These are phyloP conservation scores for Falco punctatus DNA, from an alignment of 2,113 vertebrate species.

Conservation along the genomic window DNA sequence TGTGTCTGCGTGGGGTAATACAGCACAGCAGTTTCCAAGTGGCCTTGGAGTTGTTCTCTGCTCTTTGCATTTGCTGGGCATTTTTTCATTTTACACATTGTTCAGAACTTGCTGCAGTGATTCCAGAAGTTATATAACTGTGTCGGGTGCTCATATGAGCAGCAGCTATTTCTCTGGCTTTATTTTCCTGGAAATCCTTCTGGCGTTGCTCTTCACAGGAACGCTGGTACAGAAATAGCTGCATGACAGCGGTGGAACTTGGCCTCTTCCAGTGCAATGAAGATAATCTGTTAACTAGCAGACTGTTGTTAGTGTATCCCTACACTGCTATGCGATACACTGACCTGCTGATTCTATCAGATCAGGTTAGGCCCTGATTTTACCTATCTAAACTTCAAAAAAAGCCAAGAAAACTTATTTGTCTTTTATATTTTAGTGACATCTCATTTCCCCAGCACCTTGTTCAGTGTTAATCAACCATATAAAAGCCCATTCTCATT, in stretches of 20 bases:
- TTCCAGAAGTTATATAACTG: slow-evolving; percentile 17
- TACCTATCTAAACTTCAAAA: background rate
- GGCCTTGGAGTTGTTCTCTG: background rate
- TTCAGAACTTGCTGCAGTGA: background rate
- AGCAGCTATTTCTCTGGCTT: background rate
- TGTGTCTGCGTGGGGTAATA: fast-evolving
- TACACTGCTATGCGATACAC: background rate
- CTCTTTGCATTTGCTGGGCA: background rate
- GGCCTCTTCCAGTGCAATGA: background rate
- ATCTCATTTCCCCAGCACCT: background rate
- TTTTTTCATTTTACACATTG: slow-evolving; percentile 1
- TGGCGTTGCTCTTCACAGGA: background rate
- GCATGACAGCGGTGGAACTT: background rate
- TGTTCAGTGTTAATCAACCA: background rate
- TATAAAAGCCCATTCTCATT: slow-evolving; percentile 8
- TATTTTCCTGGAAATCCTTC: slow-evolving; percentile 19
- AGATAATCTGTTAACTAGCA: background rate
- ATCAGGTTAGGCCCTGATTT: background rate
- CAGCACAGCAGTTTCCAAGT: slow-evolving; percentile 3
- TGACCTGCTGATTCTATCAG: background rate
- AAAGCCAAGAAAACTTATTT: background rate
- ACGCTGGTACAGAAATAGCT: background rate
- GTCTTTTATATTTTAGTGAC: background rate
- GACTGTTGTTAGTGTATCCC: background rate
- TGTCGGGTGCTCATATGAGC: background rate